Evolutionary conservation across 2,113 vertebrate genomes (phyloP).

Genomic region (Baryphthengus martii): DNA sequence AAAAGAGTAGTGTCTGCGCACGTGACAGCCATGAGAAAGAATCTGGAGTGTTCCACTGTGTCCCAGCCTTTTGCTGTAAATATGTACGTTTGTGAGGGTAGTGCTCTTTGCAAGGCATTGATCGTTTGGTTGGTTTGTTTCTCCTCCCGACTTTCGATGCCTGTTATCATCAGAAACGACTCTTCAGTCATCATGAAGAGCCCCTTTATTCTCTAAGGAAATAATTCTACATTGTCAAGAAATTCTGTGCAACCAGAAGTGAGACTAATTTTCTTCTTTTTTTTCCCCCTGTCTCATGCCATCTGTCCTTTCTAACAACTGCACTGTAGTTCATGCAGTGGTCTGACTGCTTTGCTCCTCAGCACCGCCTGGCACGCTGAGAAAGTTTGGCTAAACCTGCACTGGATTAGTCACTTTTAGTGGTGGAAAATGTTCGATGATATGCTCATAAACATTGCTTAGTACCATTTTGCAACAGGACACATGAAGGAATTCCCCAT

Average conservation of each 20-base stretch:
- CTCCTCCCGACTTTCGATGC: background rate
- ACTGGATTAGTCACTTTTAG: background rate
- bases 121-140: background rate
- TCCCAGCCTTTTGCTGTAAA: background rate
- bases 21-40: background rate
- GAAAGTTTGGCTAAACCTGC: background rate
- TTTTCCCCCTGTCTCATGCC: background rate
- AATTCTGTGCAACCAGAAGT: background rate
- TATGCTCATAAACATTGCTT: background rate
- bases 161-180: background rate
- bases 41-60: background rate
- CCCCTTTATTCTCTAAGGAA: background rate
- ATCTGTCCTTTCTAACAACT: background rate
- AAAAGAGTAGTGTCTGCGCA: background rate
- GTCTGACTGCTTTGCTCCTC: background rate
- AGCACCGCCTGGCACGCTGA: background rate
- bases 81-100: accelerated
- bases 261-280: background rate
- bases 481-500: background rate
- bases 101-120: background rate
- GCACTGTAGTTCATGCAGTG: background rate
- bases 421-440: background rate
- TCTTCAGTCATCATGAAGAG: background rate
- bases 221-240: background rate
- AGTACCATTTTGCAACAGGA: slow-evolving; percentile 13